Evolutionary conservation across 2,797 vertebrate species (phyloP).

Genomic region (Capromys pilorides): DNA sequence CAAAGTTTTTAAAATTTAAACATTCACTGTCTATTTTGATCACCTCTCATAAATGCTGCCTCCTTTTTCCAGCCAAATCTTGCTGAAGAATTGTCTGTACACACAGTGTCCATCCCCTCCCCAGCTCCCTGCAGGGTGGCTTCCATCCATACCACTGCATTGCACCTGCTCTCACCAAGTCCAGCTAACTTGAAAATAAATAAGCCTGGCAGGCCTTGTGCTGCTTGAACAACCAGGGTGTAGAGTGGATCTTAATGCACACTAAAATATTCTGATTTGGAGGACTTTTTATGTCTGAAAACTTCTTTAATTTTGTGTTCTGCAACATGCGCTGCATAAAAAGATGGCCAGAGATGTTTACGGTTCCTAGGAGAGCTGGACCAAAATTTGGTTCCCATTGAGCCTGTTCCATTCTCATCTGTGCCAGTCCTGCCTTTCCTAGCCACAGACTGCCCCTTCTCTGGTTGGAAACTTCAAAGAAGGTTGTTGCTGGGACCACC

Average conservation of each 20-base stretch:
- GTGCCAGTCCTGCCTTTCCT: neutral
- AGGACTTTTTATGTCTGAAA: neutral
- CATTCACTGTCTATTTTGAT: neutral
- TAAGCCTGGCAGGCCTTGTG: fast-evolving
- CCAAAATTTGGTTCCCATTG: neutral
- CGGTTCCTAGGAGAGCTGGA: neutral
- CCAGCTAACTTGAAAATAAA: neutral
- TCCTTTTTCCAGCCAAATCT: neutral
- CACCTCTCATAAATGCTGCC: neutral
- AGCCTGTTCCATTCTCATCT: neutral
- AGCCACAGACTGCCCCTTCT: neutral
- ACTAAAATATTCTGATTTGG: neutral
- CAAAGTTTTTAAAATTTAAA: neutral
- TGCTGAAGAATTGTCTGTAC: neutral
- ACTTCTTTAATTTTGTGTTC: neutral
- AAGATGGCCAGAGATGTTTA: neutral
- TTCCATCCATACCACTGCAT: neutral
- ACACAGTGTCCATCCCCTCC: fast-evolving
- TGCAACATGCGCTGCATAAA: neutral
- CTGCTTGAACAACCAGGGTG: neutral
- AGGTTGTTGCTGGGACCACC: neutral
- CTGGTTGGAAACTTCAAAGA: neutral
- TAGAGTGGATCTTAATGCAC: neutral
- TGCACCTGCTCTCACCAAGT: neutral
- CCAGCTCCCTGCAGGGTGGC: neutral